These are phyloP conservation scores for Listronotus oregonensis DNA, from an alignment of 1,140 invertebrate genomes.

Conservation along the genomic window DNA sequence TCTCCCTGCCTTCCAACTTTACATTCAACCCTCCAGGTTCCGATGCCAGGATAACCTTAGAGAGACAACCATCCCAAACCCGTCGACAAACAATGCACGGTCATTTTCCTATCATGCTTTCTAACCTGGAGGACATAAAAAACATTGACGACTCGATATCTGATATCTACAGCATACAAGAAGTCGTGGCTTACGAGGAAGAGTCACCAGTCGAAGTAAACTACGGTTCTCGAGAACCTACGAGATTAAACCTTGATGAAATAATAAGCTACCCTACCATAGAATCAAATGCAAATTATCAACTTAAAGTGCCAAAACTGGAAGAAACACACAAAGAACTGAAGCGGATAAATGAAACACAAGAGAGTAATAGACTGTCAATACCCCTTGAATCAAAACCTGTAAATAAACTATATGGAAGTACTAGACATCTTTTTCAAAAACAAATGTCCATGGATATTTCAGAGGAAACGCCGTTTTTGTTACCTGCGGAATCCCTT, in stretches of 20 bases:
- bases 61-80: constrained; percentile 41
- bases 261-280: constrained; percentile 8
- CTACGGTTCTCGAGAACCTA: constrained; percentile 5
- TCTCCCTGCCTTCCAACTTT: constrained; percentile 71
- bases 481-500: constrained; percentile 33
- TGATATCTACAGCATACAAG: constrained; percentile 52
- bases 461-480: constrained; percentile 51
- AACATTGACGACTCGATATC: constrained; percentile 54
- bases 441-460: constrained; percentile 52
- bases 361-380: constrained; percentile 41
- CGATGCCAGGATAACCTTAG: constrained; percentile 39
- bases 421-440: constrained; percentile 55
- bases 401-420: constrained; percentile 54
- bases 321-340: constrained; percentile 32
- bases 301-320: constrained; percentile 33
- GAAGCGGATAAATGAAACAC: constrained; percentile 41
- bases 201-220: constrained; percentile 29
- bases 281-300: constrained; percentile 2
- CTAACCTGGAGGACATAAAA: constrained; percentile 49
- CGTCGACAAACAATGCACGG: constrained; percentile 50
- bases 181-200: constrained; percentile 20
- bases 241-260: constrained; percentile 46
- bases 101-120: constrained; percentile 50
- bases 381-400: constrained; percentile 48
- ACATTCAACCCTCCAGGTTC: constrained; percentile 67